Conservation (phyloP, 1,140 invertebrate genomes). For the Drosophila truncata region DNA sequence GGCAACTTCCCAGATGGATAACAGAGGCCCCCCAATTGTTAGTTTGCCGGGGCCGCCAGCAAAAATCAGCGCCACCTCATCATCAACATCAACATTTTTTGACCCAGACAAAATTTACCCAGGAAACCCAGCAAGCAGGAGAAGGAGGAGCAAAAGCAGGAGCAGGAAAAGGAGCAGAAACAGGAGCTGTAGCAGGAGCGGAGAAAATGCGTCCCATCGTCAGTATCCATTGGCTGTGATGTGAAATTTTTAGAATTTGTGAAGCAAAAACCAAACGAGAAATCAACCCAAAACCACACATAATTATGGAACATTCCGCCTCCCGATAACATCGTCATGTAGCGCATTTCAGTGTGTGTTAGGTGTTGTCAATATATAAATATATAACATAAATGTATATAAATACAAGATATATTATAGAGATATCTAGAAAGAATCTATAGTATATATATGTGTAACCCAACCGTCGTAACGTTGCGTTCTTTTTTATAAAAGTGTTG, state of each 20-base stretch:
- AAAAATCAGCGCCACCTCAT: slow-evolving; percentile 25
- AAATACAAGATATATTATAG: slow-evolving; percentile 39
- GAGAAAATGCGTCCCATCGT: slow-evolving; percentile 73
- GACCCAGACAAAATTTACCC: slow-evolving; percentile 18
- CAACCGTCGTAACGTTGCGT: slow-evolving; percentile 78
- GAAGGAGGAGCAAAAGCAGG: slow-evolving; percentile 1
- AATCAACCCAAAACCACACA: slow-evolving; percentile 26
- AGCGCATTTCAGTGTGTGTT: slow-evolving; percentile 50
- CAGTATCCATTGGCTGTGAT: slow-evolving; percentile 85
- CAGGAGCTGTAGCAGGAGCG: slow-evolving; percentile 9
- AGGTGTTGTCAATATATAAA: slow-evolving; percentile 54
- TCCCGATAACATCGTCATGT: slow-evolving; percentile 32
- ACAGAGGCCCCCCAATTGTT: slow-evolving; percentile 81
- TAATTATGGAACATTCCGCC: slow-evolving; percentile 45
- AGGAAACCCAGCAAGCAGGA: slow-evolving; percentile 18
- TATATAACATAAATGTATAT: slow-evolving; percentile 34
- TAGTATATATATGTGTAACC: slow-evolving; percentile 67
- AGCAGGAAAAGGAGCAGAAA: not conserved
- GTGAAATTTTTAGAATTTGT: slow-evolving; percentile 76
- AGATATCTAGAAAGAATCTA: slow-evolving; percentile 33
- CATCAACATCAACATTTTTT: slow-evolving; percentile 34
- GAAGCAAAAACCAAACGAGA: slow-evolving; percentile 53
- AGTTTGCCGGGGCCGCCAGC: slow-evolving; percentile 48
- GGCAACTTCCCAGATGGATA: slow-evolving; percentile 86
- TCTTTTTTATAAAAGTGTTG: slow-evolving; percentile 81